Base-by-base conservation (phyloP, 1,140 invertebrate species). In the Latrodectus geometricus region DNA sequence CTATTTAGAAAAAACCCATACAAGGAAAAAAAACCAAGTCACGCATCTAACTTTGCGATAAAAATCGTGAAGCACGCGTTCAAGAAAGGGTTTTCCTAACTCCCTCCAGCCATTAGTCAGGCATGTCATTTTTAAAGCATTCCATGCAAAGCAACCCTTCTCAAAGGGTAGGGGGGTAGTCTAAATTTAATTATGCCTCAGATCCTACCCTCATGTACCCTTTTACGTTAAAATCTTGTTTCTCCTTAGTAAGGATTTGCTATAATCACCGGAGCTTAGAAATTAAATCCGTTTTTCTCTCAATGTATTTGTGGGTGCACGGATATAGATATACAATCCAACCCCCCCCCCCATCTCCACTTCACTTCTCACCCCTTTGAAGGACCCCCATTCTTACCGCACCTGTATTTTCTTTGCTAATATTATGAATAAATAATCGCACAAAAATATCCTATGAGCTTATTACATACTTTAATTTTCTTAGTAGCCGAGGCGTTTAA, bases 401-500 rank as follows among this genome's bases (percentile, higher is more conserved):
- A 77, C 70, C 80, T 35, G 35, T 75, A 74, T 83, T 76, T 84
- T 84, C 82, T 84, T 84, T 76, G 82, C 73, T 76, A 84, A 84
- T 84, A 84, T 76, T 69, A 84, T 84, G 82, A 84, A 84, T 84
- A 84, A 84, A 76, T 84, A 48, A 84, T 74, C 69, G 61, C 49
- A 54, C 73, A 83, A 83, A 83, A 83, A 74, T 61, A 23, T 35
- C 74, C 70, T 21, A 11, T 52, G 48, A n/a, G 35, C 17, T 61
- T 50, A 61, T 35, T 35, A 35, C 35, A 35, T 5, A 35, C 35
- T 70, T 83, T 83, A 74, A 83, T 74, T 83, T 83, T 83, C 80
- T 83, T 81, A 74, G 69, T 52, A 70, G 20, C 52, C 8, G 73
- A 14, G 9, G 49, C 35, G 35, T 35, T 35, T 72, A 70, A 70